Evolutionary conservation across 2,888 invertebrate genomes (phyloP), one percentile per base, ranked within the genome.

Genomic region (Rutpela maculata): DNA sequence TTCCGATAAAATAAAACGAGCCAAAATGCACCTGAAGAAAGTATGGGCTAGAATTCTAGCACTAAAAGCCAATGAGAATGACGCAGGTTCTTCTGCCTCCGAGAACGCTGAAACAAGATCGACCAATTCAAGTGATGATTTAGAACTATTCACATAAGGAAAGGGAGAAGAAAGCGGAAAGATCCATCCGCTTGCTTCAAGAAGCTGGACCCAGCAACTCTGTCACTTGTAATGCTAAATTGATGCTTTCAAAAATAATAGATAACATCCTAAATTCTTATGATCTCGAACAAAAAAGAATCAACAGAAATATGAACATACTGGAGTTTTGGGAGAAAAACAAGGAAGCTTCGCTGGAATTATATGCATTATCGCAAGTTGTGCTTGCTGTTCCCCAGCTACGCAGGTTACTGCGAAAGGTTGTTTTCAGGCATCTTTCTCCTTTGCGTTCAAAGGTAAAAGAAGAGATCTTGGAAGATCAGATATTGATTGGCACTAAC

Each of bases 61-160:
- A 55, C 67, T 74, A 66, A 75, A 78, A 74, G 38, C 63, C 35
- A 68, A 72, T 59, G 50, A 18, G 26, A 22, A 43, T 43, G 43
- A 43, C 43, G 43, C 43, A 43, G 43, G 12, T 43, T 43, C 43
- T 43, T 43, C 43, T 43, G 43, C 43, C 43, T 43, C 43, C 7
- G 65, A 65, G 55, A 68, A 79, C 31, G 56, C 18, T 57, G 77
- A 77, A 55, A 76, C 56, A 71, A 72, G 72, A 19, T 68, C 73
- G 56, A n/a, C 70, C 19, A 77, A 80, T 67, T 55, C 56, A 38
- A 50, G 35, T 26, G 18, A 35, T 63, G 31, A 22, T 43, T 43
- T 43, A 43, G 43, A 43, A 43, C 43, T 15, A 43, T 35, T 35
- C 31, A 35, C 31, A 35, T 7, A 35, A 35, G 6, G 31, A 35